phyloP scores from a whole-genome alignment of 2,888 invertebrate genomes.

The Spisula subtruncata region DNA sequence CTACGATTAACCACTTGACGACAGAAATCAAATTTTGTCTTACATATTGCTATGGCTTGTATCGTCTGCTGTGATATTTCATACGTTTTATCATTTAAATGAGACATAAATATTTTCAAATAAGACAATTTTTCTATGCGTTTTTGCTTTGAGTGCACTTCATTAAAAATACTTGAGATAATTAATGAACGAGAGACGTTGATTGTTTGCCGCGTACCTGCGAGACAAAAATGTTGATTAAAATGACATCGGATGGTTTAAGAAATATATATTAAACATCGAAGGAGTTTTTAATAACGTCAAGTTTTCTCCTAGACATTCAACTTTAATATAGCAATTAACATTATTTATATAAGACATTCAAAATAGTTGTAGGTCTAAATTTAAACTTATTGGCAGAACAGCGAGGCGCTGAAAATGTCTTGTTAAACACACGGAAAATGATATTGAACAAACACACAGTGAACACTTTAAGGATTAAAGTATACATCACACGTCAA shows the following conservation, averaged over 20 bases:
- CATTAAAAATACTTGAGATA: background rate
- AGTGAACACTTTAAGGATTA: background rate
- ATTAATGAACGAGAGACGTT: background rate
- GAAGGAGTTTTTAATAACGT: background rate
- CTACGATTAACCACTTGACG: background rate
- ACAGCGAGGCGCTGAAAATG: slow-evolving; percentile 10
- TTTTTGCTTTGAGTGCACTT: background rate
- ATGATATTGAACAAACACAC: slow-evolving; percentile 42
- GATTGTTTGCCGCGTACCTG: background rate
- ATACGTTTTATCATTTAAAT: slow-evolving; percentile 14
- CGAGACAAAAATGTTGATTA: background rate
- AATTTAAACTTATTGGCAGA: background rate
- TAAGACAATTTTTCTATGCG: background rate
- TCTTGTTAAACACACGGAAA: slow-evolving; percentile 44
- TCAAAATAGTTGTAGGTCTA: background rate
- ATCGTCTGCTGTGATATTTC: background rate
- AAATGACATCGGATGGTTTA: background rate
- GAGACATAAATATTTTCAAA: background rate
- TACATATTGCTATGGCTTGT: slow-evolving; percentile 10
- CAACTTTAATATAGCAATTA: slow-evolving; percentile 12
- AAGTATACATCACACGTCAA: background rate
- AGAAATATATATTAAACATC: background rate
- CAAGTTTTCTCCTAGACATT: background rate
- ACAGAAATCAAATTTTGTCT: background rate
- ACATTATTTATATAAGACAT: background rate